Base-by-base conservation (phyloP, 2,888 invertebrate species). In the Philonicus albiceps region DNA sequence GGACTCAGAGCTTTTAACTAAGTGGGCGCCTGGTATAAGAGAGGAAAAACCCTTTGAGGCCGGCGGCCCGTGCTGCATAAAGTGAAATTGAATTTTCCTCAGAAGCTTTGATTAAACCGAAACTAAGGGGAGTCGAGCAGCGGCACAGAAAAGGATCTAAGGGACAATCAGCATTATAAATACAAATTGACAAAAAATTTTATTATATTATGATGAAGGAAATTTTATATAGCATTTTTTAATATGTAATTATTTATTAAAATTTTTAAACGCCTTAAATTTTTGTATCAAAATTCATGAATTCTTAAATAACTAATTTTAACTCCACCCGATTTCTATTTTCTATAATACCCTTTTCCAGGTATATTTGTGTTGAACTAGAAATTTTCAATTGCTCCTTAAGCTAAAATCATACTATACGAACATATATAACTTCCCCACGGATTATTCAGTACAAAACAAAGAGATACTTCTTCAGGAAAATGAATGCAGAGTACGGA, bases 51-150 rank as follows among this genome's bases (percentile, higher is more conserved):
- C 34, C 72, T 16, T 73, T 40, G 3, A 8, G 11, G 16, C 19
- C 34, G 30, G 73, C 16, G 83, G 7, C 22, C 64, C 64, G 3
- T 55, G 27, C 64, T 19, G 64, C 3, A 19, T 27, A 22, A 64
- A 64, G 31, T 55, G 30, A 40, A 84, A 84, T 84, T 84, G n/a
- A 27, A 43, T 27, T 84, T 40, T 73, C 84, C 73, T 40, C 4
- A 72, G 34, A 64, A 64, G 73, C 84, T 84, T 73, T 73, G 43
- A 84, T 73, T 84, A 84, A 84, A 84, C n/a, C n/a, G n/a, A 11
- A 19, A 64, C 64, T 22, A 27, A 64, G 27, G 64, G 49, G 11
- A 64, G 5, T 4, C 49, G 49, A 49, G 3, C n/a, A 6, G n/a
- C 49, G n/a, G 19, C 49, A 43, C 16, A 43, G 16, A 43, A 16